Conservation (phyloP, 2,888 invertebrate genomes). For the Sthenelais limicola region DNA sequence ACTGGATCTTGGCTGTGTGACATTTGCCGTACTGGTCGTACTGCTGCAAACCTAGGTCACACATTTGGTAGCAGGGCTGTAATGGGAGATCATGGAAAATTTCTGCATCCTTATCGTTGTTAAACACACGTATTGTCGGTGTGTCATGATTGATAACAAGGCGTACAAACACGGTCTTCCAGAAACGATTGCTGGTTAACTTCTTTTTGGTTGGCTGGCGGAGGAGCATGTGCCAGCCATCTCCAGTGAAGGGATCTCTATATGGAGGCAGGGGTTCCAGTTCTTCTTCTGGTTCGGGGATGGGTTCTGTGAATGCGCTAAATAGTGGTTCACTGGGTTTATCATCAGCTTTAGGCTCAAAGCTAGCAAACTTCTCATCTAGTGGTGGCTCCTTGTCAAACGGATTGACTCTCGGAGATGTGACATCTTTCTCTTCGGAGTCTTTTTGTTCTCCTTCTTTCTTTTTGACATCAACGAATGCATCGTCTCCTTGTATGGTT, state of each 20-base stretch:
- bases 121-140: constrained; percentile 85
- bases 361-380: constrained; percentile 69
- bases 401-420: constrained; percentile 70
- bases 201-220: constrained; percentile 78
- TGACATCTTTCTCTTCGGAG: constrained; percentile 45
- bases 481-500: constrained; percentile 53
- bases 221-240: constrained; percentile 97
- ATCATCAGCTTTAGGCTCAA: constrained; percentile 58
- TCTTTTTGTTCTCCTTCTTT: constrained; percentile 46
- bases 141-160: constrained; percentile 82
- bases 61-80: constrained; percentile 93
- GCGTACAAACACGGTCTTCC: constrained; percentile 96
- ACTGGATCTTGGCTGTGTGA: constrained; percentile 97
- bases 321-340: constrained; percentile 7
- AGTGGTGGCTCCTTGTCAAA: constrained; percentile 71
- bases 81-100: constrained; percentile 89
- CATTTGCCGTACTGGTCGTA: constrained; percentile 99
- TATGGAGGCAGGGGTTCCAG: constrained; percentile 93
- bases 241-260: constrained; percentile 83
- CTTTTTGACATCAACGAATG: constrained; percentile 35
- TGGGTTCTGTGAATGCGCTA: constrained; percentile 17
- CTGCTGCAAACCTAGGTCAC: constrained; percentile 84
- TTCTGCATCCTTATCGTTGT: constrained; percentile 87
- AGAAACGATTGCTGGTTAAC: constrained; percentile 78
- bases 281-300: constrained; percentile 43